Conservation (phyloP, 2,797 vertebrate species). For the Delichon dasypus region DNA sequence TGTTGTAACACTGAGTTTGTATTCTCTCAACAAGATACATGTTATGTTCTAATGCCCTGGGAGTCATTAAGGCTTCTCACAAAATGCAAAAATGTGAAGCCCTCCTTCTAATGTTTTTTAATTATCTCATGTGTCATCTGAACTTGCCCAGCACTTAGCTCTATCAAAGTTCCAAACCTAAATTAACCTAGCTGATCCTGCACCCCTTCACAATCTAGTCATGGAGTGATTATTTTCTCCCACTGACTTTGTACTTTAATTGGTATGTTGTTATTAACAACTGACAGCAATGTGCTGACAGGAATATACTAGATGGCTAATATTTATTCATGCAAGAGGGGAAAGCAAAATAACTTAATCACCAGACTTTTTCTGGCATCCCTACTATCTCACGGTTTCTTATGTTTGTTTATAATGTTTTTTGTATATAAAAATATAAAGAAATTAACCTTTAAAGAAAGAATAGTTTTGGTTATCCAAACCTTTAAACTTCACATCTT, state of each 20-base stretch:
- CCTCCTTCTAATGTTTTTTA: slow-evolving; percentile 49
- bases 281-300: not conserved
- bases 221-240: not conserved
- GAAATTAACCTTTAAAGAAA: not conserved
- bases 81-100: slow-evolving; percentile 52
- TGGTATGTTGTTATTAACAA: slow-evolving; percentile 11
- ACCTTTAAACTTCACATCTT: not conserved
- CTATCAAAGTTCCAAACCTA: not conserved
- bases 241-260: slow-evolving; percentile 21
- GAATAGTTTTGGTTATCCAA: not conserved
- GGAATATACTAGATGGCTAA: not conserved
- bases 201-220: not conserved
- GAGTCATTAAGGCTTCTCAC: slow-evolving; percentile 55
- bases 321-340: not conserved
- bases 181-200: not conserved
- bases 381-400: not conserved
- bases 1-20: slow-evolving; percentile 29
- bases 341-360: slow-evolving; percentile 2
- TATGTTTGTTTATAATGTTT: not conserved
- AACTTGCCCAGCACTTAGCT: not conserved
- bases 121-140: slow-evolving; percentile 24
- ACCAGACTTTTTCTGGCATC: not conserved
- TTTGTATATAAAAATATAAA: not conserved
- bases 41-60: slow-evolving; percentile 9
- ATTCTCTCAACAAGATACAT: slow-evolving; percentile 45